Evolutionary conservation across 2,888 invertebrate species (phyloP).

Genomic region (Pheosia gnoma): DNA sequence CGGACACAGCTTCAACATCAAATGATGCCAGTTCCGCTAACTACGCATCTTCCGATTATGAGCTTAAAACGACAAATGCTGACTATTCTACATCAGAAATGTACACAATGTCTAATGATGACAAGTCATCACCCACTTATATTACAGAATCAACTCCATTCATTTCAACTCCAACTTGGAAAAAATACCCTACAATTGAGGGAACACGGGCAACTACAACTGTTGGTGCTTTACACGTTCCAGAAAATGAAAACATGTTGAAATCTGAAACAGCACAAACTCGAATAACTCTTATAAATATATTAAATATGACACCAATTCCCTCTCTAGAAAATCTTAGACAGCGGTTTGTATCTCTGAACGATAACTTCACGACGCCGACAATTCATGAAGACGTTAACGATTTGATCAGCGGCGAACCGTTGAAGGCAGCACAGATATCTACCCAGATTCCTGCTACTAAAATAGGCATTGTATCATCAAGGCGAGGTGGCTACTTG

Average conservation of each 20-base stretch:
- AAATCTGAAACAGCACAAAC: conserved; percentile 48
- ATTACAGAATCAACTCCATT: conserved; percentile 10
- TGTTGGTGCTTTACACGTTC: conserved; percentile 27
- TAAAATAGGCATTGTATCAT: conserved; percentile 49
- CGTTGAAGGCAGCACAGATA: background rate
- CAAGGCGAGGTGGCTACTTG: conserved; percentile 67
- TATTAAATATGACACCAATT: conserved; percentile 42
- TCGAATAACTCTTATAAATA: conserved; percentile 44
- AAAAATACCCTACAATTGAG: conserved; percentile 54
- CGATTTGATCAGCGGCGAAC: conserved; percentile 3
- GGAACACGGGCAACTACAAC: conserved; percentile 41
- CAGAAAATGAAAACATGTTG: conserved; percentile 38
- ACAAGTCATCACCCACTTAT: conserved; percentile 7
- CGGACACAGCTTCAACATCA: background rate
- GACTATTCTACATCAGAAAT: conserved; percentile 16
- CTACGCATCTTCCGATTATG: background rate
- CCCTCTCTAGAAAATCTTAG: conserved; percentile 46
- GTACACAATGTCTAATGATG: conserved; percentile 15
- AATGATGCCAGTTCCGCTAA: background rate
- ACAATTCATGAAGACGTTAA: conserved; percentile 16
- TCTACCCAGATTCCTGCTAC: background rate
- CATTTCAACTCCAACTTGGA: conserved; percentile 40
- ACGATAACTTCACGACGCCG: background rate
- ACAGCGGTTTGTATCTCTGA: conserved; percentile 4
- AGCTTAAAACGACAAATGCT: conserved; percentile 1